Evolutionary conservation across 2,113 vertebrate genomes (phyloP).

Genomic region (Balaeniceps rex): DNA sequence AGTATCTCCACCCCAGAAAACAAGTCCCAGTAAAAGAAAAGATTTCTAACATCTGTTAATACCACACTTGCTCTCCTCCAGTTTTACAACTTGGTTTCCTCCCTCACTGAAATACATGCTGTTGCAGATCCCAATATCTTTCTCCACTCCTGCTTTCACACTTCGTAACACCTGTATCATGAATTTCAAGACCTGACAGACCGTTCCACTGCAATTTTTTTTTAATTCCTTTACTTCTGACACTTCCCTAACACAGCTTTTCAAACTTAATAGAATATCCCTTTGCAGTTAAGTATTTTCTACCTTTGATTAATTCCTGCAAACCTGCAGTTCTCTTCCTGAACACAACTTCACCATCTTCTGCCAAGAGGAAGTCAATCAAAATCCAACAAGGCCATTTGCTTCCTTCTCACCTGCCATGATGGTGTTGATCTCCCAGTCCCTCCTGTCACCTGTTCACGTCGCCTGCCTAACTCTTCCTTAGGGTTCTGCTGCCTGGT

Average conservation of each 20-base stretch:
- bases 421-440: neutral
- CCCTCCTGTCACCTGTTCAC: neutral
- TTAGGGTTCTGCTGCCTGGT: neutral
- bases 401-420: neutral
- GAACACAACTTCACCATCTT: neutral
- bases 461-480: neutral
- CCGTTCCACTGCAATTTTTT: neutral
- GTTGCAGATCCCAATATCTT: neutral
- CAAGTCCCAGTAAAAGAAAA: neutral
- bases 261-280: neutral
- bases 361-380: neutral
- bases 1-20: neutral
- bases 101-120: neutral
- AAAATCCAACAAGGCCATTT: neutral
- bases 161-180: fast-evolving
- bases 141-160: neutral
- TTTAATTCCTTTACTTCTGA: neutral
- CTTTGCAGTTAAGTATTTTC: neutral
- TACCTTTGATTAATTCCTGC: neutral
- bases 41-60: neutral
- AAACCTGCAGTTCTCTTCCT: neutral
- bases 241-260: neutral
- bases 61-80: neutral
- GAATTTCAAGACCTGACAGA: neutral
- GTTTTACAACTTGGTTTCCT: neutral